These are phyloP conservation scores for Desoria tigrina DNA, from an alignment of 2,888 invertebrate genomes.

Conservation along the genomic window DNA sequence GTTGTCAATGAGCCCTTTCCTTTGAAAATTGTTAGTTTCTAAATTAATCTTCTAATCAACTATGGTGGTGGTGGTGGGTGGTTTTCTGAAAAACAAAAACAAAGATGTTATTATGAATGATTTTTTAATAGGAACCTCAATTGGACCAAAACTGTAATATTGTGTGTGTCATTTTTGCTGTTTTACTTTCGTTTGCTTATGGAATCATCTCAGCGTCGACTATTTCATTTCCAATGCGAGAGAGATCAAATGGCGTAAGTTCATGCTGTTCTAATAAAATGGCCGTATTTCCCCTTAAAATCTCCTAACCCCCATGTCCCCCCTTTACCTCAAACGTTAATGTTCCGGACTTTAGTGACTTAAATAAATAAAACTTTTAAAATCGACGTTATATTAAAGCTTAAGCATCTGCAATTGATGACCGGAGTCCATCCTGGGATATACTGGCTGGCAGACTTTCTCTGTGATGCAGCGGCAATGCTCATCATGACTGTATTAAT, in stretches of 20 bases:
- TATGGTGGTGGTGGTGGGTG: too few relatives aligned
- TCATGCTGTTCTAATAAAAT: neutral
- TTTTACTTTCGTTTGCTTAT: slow-evolving; percentile 32
- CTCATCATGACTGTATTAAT: slow-evolving; percentile 17
- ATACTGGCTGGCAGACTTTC: slow-evolving; percentile 44
- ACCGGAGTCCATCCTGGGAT: slow-evolving; percentile 37
- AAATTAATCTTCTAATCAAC: too few relatives aligned
- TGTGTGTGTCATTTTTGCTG: slow-evolving; percentile 36
- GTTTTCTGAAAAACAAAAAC: too few relatives aligned
- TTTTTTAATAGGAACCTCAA: neutral
- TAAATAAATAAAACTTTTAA: too few relatives aligned
- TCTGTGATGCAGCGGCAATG: slow-evolving; percentile 33
- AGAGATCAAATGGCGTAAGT: slow-evolving; percentile 37
- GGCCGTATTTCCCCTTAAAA: too few relatives aligned
- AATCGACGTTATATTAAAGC: too few relatives aligned
- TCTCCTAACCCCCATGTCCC: too few relatives aligned
- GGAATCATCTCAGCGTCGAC: slow-evolving; percentile 29
- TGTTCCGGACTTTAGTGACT: too few relatives aligned
- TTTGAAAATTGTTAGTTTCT: slow-evolving; percentile 15
- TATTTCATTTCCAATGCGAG: slow-evolving; percentile 29
- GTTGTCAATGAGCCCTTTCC: slow-evolving; percentile 41
- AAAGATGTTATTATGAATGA: too few relatives aligned
- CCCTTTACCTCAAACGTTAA: too few relatives aligned
- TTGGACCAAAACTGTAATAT: slow-evolving; percentile 24
- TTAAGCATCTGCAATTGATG: slow-evolving; percentile 49